Conservation (phyloP, 1,140 invertebrate species). For the Lepidurus arcticus region DNA sequence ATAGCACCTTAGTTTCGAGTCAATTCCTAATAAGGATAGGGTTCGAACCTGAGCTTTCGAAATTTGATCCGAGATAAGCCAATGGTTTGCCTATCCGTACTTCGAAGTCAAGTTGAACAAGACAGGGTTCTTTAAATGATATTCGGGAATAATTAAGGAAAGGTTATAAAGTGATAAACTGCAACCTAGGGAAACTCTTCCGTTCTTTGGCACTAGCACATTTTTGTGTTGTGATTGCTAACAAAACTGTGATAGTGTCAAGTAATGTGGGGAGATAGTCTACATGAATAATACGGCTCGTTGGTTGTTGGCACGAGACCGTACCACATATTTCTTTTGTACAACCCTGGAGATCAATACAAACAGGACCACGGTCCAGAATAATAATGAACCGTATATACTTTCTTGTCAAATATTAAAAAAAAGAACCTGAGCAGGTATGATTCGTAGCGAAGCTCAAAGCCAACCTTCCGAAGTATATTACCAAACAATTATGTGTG, state of each 20-base stretch:
- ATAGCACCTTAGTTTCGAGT: not conserved
- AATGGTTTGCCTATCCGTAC: not conserved
- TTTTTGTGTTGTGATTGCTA: slow-evolving; percentile 40
- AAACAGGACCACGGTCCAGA: not conserved
- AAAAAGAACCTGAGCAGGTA: not conserved
- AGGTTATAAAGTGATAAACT: not conserved
- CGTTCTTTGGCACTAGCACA: slow-evolving; percentile 43
- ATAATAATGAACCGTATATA: not conserved
- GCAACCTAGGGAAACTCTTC: slow-evolving; percentile 34
- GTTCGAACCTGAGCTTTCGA: not conserved
- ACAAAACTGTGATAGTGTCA: slow-evolving; percentile 44
- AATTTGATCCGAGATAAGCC: not conserved
- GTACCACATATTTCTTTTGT: slow-evolving; percentile 23
- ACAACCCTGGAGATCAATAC: slow-evolving; percentile 7
- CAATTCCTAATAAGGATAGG: not conserved
- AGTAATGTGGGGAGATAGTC: slow-evolving; percentile 39
- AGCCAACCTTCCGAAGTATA: too few species aligned
- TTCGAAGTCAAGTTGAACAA: not conserved
- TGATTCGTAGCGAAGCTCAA: too few species aligned
- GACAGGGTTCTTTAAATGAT: too few species aligned
- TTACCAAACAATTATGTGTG: too few species aligned
- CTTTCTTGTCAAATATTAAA: not conserved
- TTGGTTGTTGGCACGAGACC: slow-evolving; percentile 7
- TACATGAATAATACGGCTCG: not conserved
- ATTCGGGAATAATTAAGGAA: too few species aligned